Base-by-base conservation (phyloP, 2,797 vertebrate genomes). In the Enteromius viviparus region DNA sequence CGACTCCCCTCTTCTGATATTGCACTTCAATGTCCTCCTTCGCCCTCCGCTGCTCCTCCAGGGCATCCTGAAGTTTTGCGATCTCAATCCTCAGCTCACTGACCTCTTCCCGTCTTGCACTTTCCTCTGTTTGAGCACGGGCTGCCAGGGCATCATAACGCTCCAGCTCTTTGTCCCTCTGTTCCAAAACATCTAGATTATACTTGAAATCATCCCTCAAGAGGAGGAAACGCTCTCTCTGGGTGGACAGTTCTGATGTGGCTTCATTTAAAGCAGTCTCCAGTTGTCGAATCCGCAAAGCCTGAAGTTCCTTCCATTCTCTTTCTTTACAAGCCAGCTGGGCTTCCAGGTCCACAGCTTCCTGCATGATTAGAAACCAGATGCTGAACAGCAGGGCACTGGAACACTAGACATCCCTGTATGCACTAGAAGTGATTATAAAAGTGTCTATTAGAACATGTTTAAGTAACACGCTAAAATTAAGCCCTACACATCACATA, bases 121-220 rank as follows among this genome's bases (percentile, higher is more conserved):
- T 91, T 80, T 96, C 92, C 49, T 78, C 82, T 2, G 64, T 84
- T 60, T 91, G 90, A 84, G 94, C 77, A 34, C 64, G 91, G 69
- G 89, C 81, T 0, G 92, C 89, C 10, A 91, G 85, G 0, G 88
- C 74, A 2, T 96, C 95, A 2, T 93, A 96, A 65, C 7, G 89
- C 84, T 95, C 89, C 82, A 97, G 90, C 85, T 96, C 96, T 26
- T n/a, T 81, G 84, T 96, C 96, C 75, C 95, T 91, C 86, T 96
- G 95, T 76, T 94, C 94, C 84, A 97, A 88, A 80, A 96, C 88
- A 60, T 78, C 85, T 80, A 97, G 88, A 88, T 97, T 97, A 87
- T 94, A 95, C 34, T 92, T 85, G 53, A 97, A 97, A 86, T 95
- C 95, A 71, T 96, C 93, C 86, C 88, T 94, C 51, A 97, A 88